Evolutionary conservation across 1,140 invertebrate species (phyloP).

Genomic region (Amphibalanus amphitrite): DNA sequence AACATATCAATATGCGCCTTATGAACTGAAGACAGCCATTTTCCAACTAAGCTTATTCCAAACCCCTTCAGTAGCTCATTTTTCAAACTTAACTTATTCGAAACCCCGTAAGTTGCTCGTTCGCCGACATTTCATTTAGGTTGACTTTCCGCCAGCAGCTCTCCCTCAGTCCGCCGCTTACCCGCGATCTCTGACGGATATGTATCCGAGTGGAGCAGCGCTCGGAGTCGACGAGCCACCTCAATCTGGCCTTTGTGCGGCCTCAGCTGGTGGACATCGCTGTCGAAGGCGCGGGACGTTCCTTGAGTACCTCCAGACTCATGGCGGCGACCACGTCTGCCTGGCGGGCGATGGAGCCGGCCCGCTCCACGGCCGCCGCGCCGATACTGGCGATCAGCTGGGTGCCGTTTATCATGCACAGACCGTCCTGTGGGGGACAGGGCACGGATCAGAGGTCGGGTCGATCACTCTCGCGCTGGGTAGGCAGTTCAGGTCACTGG

Average conservation of each 20-base stretch:
- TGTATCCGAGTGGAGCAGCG: slow-evolving; percentile 45
- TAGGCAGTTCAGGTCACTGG: too few species aligned
- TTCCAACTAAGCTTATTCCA: too few species aligned
- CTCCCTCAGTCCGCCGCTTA: too few species aligned
- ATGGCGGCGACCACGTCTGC: slow-evolving; percentile 53
- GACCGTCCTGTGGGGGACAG: slow-evolving; percentile 55
- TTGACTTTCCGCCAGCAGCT: too few species aligned
- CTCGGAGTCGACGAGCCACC: slow-evolving; percentile 41
- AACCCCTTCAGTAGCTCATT: too few species aligned
- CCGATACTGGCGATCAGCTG: slow-evolving; percentile 53
- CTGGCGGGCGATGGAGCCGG: slow-evolving; percentile 40
- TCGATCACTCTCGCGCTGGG: too few species aligned
- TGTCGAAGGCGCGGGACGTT: slow-evolving; percentile 48
- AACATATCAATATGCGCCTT: too few species aligned
- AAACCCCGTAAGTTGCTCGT: too few species aligned
- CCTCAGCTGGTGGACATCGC: slow-evolving; percentile 44
- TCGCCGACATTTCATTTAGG: too few species aligned
- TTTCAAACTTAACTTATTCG: too few species aligned
- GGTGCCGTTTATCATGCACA: slow-evolving; percentile 56
- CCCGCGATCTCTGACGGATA: slow-evolving; percentile 51
- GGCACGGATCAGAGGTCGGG: too few species aligned
- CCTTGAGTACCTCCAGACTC: slow-evolving; percentile 51
- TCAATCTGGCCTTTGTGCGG: slow-evolving; percentile 47
- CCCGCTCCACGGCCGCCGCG: slow-evolving; percentile 45
- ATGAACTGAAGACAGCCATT: too few species aligned